phyloP scores from a whole-genome alignment of 1,140 invertebrate genomes.

The Heliothis virescens region DNA sequence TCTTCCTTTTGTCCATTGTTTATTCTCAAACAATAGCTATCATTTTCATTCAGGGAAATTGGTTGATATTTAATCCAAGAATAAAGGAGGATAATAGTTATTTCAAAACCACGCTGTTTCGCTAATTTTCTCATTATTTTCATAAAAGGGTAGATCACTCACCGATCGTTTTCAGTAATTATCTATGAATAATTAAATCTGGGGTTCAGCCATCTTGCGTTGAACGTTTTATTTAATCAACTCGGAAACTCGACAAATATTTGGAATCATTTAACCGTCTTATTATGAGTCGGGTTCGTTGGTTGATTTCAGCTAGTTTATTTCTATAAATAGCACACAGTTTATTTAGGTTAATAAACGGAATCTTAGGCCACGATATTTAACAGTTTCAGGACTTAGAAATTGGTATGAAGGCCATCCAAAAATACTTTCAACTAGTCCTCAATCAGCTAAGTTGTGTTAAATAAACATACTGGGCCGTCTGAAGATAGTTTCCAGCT shows the following conservation, averaged over 20 bases:
- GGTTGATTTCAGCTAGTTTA: conserved; percentile 26
- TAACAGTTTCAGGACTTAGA: too few relatives aligned
- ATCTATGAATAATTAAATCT: conserved; percentile 41
- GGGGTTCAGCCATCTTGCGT: conserved; percentile 1
- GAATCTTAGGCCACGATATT: too few relatives aligned
- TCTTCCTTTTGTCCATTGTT: conserved; percentile 26
- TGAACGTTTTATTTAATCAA: conserved; percentile 26
- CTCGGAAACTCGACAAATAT: conserved; percentile 28
- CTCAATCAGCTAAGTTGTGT: background rate
- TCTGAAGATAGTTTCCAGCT: background rate
- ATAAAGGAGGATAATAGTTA: conserved; percentile 34
- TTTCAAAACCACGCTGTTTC: conserved; percentile 39
- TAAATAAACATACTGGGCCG: conserved; percentile 9
- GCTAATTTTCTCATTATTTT: conserved; percentile 44
- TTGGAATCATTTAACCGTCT: conserved; percentile 29
- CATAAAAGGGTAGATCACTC: conserved; percentile 40
- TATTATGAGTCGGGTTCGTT: conserved; percentile 9
- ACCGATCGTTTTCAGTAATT: conserved; percentile 27
- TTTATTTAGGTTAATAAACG: too few relatives aligned
- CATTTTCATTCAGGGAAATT: conserved; percentile 46
- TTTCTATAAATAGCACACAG: background rate
- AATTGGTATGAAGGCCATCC: too few relatives aligned
- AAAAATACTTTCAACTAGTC: too few relatives aligned
- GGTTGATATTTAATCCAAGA: conserved; percentile 46
- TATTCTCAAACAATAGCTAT: conserved; percentile 33